Evolutionary conservation across 2,888 invertebrate genomes (phyloP).

Genomic region (Oligia fasciuncula): DNA sequence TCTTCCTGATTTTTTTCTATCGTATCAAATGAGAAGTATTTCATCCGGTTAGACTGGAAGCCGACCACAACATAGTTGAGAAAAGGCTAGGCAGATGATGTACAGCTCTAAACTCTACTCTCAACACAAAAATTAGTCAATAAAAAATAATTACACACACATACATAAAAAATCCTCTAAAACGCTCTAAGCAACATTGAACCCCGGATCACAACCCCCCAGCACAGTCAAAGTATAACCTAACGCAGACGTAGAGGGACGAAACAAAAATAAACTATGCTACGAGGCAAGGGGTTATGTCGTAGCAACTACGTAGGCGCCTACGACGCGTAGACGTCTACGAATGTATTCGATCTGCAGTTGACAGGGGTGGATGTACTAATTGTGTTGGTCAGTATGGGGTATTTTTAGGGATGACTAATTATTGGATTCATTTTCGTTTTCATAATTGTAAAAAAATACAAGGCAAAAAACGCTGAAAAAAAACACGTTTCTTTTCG

Average conservation of each 20-base stretch:
- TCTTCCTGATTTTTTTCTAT: too few relatives aligned
- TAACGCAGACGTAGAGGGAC: conserved; percentile 34
- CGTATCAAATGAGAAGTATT: too few relatives aligned
- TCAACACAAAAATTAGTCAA: too few relatives aligned
- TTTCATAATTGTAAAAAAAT: neutral
- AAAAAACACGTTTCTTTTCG: neutral
- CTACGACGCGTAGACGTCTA: conserved; percentile 56
- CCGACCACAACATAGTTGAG: too few relatives aligned
- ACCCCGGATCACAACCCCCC: conserved; percentile 21
- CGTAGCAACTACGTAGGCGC: conserved; percentile 57
- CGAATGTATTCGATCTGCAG: conserved; percentile 21
- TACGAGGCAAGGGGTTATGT: conserved; percentile 43
- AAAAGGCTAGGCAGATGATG: too few relatives aligned
- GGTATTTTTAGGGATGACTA: conserved; percentile 9
- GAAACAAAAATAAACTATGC: conserved; percentile 56
- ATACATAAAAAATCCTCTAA: conserved; percentile 31
- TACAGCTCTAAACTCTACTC: neutral
- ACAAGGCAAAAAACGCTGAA: neutral
- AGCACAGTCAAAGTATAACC: conserved; percentile 11
- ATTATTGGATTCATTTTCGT: too few relatives aligned
- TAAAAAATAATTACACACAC: neutral
- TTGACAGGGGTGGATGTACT: conserved; percentile 13
- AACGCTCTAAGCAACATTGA: conserved; percentile 29
- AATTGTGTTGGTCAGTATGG: conserved; percentile 10
- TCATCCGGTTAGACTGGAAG: too few relatives aligned